Evolutionary conservation across 2,888 invertebrate species (phyloP), one percentile per base, ranked within the genome.

Genomic region (Drosophila merina): DNA sequence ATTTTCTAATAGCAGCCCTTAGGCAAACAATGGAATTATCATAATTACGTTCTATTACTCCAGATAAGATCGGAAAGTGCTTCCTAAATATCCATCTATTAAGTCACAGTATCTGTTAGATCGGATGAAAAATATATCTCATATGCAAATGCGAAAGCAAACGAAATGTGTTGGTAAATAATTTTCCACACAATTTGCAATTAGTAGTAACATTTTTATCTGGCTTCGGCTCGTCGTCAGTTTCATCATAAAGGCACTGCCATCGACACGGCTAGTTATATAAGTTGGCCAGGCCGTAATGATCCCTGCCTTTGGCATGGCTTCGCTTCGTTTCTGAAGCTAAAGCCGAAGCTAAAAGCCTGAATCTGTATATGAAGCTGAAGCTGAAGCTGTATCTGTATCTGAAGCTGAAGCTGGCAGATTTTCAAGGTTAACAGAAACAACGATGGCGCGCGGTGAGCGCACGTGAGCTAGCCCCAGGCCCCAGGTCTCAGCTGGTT

Each of bases 341-440:
- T 77, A 70, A 25, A 33, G n/a, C 38, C n/a, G 38, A n/a, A n/a
- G 38, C 38, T 38, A 28, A 28, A 38, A n/a, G 12, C 12, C 38
- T 38, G 38, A 38, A 38, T 10, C 28, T 28, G 28, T 28, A 28
- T 51, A 47, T 78, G 74, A 28, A 38, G 25, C 36, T n/a, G 74
- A 28, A 38, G 25, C 36, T n/a, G 12, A 36, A 36, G 36, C 36
- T 36, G 5, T n/a, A 33, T 4, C 50, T 76, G 74, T 26, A 14
- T 25, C 56, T 47, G n/a, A 28, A 5, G 51, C 54, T 31, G 25
- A 12, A 25, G 52, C 85, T 81, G 78, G 78, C 88, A 72, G 87
- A 81, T 86, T 89, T 89, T 89, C 90, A 90, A 90, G 90, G 89
- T 89, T 90, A 86, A 68, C 74, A 75, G 72, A 73, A 72, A 75